A percentile compares a stretch with the other conserved stretches of the same genome.
These are phyloP conservation scores for Diplazon laetatorius DNA, from an alignment of 2,888 invertebrate genomes.

Conservation along the genomic window DNA sequence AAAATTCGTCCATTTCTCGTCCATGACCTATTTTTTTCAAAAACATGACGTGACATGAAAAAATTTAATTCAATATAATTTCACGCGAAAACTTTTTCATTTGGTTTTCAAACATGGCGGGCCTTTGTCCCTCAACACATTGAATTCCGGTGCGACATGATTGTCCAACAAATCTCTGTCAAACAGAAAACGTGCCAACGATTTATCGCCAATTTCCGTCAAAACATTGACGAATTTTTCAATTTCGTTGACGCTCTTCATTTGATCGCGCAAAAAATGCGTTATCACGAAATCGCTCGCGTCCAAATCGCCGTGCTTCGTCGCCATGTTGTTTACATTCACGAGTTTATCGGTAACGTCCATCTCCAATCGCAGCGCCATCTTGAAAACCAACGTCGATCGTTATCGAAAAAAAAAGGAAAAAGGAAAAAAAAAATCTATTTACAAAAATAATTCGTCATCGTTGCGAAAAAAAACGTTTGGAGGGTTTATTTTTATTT, in stretches of 20 bases:
- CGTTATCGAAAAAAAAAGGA: too few relatives aligned
- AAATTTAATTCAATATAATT: too few relatives aligned
- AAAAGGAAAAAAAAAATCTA: too few relatives aligned
- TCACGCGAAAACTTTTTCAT: too few relatives aligned
- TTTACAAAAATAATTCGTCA: too few relatives aligned
- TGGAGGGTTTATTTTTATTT: too few relatives aligned
- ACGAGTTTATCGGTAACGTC: slow-evolving; percentile 81
- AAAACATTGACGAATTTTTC: slow-evolving; percentile 84
- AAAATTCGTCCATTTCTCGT: too few relatives aligned
- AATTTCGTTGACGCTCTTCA: slow-evolving; percentile 85
- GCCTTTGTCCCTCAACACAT: slow-evolving; percentile 65
- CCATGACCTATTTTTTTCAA: too few relatives aligned
- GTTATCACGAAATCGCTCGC: slow-evolving; percentile 84
- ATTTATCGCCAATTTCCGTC: slow-evolving; percentile 75
- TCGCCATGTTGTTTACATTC: slow-evolving; percentile 81
- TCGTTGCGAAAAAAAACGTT: too few relatives aligned
- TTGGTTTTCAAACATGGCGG: slow-evolving; percentile 22
- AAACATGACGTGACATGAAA: too few relatives aligned
- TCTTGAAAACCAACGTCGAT: slow-evolving; percentile 61
- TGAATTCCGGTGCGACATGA: slow-evolving; percentile 70
- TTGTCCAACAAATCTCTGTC: slow-evolving; percentile 75
- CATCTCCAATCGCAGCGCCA: slow-evolving; percentile 73
- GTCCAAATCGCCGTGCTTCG: slow-evolving; percentile 83
- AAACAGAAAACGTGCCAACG: slow-evolving; percentile 74
- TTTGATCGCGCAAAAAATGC: slow-evolving; percentile 85